These are phyloP conservation scores for Myrmecobius fasciatus DNA, from an alignment of 2,113 vertebrate genomes.

Conservation along the genomic window DNA sequence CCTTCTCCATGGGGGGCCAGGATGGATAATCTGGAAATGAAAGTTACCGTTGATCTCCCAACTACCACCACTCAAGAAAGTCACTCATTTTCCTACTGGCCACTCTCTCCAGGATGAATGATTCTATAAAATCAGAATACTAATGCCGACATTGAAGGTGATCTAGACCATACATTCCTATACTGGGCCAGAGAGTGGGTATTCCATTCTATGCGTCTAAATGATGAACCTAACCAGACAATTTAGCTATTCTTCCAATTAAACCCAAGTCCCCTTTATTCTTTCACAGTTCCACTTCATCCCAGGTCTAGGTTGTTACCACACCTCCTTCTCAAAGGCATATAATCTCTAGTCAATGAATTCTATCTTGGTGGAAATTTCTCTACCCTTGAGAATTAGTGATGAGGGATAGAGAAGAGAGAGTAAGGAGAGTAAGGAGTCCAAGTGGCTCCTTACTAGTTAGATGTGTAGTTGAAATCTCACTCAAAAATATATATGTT, in stretches of 20 bases:
- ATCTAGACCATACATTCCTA: neutral
- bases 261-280: neutral
- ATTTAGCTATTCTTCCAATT: neutral
- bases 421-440: neutral
- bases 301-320: neutral
- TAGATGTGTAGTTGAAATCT: neutral
- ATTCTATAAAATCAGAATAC: neutral
- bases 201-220: neutral
- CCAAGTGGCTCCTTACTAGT: neutral
- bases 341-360: neutral
- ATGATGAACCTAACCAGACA: neutral
- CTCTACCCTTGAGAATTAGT: neutral
- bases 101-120: neutral
- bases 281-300: neutral
- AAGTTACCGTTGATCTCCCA: neutral
- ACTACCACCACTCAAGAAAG: neutral
- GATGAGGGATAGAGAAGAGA: too few relatives aligned
- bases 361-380: neutral
- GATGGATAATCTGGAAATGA: neutral
- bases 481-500: neutral
- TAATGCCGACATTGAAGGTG: neutral
- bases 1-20: neutral
- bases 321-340: neutral
- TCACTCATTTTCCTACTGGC: neutral
- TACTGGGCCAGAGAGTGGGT: neutral